Base-by-base conservation (phyloP, 53 echinoderm and acorn worm species). In the Zoroaster sp. region DNA sequence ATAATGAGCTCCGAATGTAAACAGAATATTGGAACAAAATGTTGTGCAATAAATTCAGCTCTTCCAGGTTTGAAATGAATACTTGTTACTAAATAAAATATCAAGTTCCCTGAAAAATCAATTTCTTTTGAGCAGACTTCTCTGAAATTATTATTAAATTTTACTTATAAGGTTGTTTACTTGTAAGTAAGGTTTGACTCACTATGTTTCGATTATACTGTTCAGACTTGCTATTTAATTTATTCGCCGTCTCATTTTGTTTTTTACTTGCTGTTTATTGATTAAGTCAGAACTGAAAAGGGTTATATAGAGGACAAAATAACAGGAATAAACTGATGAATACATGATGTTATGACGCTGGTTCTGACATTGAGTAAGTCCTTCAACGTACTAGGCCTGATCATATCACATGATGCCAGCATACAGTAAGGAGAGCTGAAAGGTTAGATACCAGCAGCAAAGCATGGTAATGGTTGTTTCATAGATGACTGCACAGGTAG, bases 161-260 rank as follows among this genome's bases (percentile, higher is more conserved):
- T 14, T 25, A 49, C 15, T 59, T 59, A 28, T 7, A 59, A 49
- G 30, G 51, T 49, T 76, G 32, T 41, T 31, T 43, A 44, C 45
- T 44, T 14, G 17, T 6, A 28, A 25, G 33, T 43, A 30, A 14
- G 44, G 43, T 28, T 69, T 33, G 70, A 69, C 74, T 74, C 31
- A 34, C 34, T 45, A 32, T 49, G 32, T 76, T 76, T 76, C 76
- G 76, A 76, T 76, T 76, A 30, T 76, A 15, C 47, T 46, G 28
- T 76, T 76, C 10, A 32, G 49, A 49, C 49, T 74, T 20, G 28
- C 47, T 49, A 47, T 76, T 49, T 33, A 76, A 46, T 34, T n/a
- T n/a, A n/a, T n/a, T n/a, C n/a, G n/a, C n/a, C n/a, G n/a, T n/a
- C n/a, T n/a, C n/a, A n/a, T n/a, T n/a, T n/a, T n/a, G n/a, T n/a